phyloP scores from a whole-genome alignment of 2,888 invertebrate species.

The Caenorhabditis virilis region DNA sequence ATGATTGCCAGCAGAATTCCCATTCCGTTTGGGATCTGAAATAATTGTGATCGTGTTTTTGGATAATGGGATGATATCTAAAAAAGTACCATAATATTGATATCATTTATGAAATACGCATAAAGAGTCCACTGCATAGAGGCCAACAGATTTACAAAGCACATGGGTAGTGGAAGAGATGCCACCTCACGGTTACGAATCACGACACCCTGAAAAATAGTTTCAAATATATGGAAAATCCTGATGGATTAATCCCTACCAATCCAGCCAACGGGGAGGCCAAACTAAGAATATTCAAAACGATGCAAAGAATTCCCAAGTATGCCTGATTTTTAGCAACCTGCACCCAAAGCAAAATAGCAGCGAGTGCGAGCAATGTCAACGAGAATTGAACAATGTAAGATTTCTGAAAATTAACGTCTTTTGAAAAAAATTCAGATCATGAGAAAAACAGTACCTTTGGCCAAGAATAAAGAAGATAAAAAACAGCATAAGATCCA shows the following conservation, averaged over 20 bases:
- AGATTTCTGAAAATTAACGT: constrained; percentile 39
- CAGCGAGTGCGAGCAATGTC: constrained; percentile 72
- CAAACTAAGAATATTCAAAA: constrained; percentile 80
- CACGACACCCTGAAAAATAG: constrained; percentile 78
- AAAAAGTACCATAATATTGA: constrained; percentile 82
- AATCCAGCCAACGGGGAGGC: constrained; percentile 82
- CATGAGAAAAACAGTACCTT: constrained; percentile 73
- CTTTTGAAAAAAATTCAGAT: neutral
- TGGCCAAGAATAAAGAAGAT: constrained; percentile 78
- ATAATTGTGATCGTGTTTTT: too few species aligned
- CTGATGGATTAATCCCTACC: constrained; percentile 69
- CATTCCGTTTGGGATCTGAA: constrained; percentile 81
- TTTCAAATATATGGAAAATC: too few species aligned
- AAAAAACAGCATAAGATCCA: constrained; percentile 77
- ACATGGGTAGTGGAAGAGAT: constrained; percentile 85
- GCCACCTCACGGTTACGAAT: constrained; percentile 82
- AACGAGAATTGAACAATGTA: constrained; percentile 42
- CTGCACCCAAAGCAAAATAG: constrained; percentile 71
- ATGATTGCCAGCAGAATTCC: constrained; percentile 78
- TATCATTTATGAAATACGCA: constrained; percentile 79
- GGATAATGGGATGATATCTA: too few species aligned
- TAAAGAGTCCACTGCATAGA: constrained; percentile 82
- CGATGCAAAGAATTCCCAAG: constrained; percentile 76
- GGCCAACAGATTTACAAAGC: constrained; percentile 83
- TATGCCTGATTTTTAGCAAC: constrained; percentile 70